Percentiles rank a stretch among this genome's conserved stretches.
Conservation (phyloP, 2,113 vertebrate species). For the Tinamus guttatus region DNA sequence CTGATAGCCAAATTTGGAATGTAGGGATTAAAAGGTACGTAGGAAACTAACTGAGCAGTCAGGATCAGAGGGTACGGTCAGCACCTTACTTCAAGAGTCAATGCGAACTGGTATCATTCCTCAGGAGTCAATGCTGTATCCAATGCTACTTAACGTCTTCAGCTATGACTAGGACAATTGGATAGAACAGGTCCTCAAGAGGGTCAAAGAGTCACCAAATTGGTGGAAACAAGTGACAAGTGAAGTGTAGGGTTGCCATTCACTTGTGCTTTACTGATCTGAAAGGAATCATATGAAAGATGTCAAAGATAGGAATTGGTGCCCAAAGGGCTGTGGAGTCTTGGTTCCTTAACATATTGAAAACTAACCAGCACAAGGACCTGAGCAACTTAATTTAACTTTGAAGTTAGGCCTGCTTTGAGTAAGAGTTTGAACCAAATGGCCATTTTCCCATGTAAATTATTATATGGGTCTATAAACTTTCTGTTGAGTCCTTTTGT, state of each 20-base stretch:
- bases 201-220: background rate
- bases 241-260: background rate
- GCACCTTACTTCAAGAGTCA: background rate
- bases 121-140: background rate
- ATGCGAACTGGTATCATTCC: background rate
- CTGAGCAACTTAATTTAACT: background rate
- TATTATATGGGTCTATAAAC: background rate
- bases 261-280: background rate
- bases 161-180: background rate
- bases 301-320: no score
- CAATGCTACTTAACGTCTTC: background rate
- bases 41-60: background rate
- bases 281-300: background rate
- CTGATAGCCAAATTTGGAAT: background rate
- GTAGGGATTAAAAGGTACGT: background rate
- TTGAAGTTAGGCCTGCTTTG: background rate
- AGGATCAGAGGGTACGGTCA: background rate
- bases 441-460: background rate
- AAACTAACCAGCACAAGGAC: background rate
- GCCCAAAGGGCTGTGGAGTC: background rate
- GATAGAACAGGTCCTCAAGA: background rate
- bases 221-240: background rate
- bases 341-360: fast-evolving
- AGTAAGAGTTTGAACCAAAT: background rate
- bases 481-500: background rate